Conservation (phyloP, 2,888 invertebrate genomes). For the Tenthredo notha region DNA sequence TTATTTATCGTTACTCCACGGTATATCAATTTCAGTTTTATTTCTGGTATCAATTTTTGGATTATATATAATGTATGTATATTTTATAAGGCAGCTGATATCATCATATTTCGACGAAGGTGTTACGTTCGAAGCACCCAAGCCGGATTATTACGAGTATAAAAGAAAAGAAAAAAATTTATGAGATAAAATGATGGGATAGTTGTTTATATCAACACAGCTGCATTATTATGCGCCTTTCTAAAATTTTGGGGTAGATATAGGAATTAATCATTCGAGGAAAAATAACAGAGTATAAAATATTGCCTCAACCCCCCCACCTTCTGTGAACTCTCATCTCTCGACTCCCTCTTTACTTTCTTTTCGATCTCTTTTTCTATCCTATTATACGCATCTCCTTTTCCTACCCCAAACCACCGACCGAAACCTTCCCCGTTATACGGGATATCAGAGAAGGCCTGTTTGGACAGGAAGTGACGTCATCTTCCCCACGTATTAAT, state of each 20-base stretch:
- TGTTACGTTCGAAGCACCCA: background rate
- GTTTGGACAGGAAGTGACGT: constrained; percentile 53
- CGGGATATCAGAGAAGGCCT: constrained; percentile 20
- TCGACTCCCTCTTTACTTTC: background rate
- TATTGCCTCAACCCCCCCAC: constrained; percentile 39
- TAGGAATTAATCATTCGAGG: constrained; percentile 43
- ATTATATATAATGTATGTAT: background rate
- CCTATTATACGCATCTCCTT: constrained; percentile 47
- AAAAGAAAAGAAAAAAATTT: background rate
- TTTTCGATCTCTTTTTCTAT: constrained; percentile 31
- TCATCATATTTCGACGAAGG: background rate
- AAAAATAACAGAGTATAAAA: constrained; percentile 45
- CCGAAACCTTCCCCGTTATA: background rate
- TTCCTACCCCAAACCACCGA: constrained; percentile 11
- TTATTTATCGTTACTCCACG: no score
- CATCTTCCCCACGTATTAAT: constrained; percentile 46
- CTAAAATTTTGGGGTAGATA: background rate
- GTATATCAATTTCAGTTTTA: background rate
- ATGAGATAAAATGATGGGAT: background rate
- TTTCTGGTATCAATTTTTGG: background rate
- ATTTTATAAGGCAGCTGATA: background rate
- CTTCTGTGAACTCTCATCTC: constrained; percentile 1
- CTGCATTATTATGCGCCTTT: background rate
- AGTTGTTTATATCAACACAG: background rate
- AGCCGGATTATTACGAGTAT: background rate